Conservation (phyloP, 2,113 vertebrate genomes). For the Brachyhypopomus gauderio region DNA sequence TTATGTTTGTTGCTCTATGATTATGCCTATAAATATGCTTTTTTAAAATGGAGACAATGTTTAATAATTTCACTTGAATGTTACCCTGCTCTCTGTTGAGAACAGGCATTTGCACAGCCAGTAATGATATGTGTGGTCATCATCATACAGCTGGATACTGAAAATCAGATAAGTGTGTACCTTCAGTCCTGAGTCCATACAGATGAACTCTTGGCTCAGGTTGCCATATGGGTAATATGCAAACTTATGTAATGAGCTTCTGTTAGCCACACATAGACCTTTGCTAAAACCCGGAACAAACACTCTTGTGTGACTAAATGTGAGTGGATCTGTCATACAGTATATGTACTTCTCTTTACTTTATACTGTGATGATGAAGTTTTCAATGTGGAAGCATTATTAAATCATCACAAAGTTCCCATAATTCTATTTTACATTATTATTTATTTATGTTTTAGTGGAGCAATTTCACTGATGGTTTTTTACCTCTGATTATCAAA, state of each 20-base stretch:
- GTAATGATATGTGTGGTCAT: constrained; percentile 64
- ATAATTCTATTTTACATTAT: not conserved
- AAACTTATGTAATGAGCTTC: constrained; percentile 61
- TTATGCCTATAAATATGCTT: too few relatives aligned
- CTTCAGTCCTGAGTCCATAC: constrained; percentile 68
- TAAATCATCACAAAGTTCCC: not conserved
- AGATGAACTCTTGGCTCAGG: constrained; percentile 70
- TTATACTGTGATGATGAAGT: not conserved
- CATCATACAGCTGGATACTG: constrained; percentile 75
- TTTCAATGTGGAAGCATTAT: not conserved
- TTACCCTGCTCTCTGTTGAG: not conserved
- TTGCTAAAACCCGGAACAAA: not conserved
- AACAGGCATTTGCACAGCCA: not conserved
- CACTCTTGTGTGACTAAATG: not conserved
- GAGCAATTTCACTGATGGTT: constrained; percentile 18
- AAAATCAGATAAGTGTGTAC: constrained; percentile 76
- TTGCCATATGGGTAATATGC: constrained; percentile 71
- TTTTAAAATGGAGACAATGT: too few relatives aligned
- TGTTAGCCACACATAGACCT: constrained; percentile 8
- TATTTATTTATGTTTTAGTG: not conserved
- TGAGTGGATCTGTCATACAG: not conserved
- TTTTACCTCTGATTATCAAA: constrained; percentile 23
- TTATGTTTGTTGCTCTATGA: too few relatives aligned
- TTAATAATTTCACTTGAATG: not conserved
- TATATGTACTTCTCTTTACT: not conserved